phyloP scores from a whole-genome alignment of 2,113 vertebrate genomes.

The Chaetops frenatus region DNA sequence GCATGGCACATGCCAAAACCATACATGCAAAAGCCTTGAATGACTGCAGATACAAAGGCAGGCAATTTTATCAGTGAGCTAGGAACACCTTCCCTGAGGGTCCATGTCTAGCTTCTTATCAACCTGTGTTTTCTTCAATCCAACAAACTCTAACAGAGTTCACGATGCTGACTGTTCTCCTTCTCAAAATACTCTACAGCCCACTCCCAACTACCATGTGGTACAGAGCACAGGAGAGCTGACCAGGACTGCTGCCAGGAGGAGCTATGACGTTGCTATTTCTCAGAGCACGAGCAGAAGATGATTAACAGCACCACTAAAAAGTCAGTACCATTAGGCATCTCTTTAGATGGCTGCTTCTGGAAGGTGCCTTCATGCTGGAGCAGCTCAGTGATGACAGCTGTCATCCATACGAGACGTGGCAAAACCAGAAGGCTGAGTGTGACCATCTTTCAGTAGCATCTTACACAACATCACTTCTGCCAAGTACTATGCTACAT shows the following conservation, averaged over 20 bases:
- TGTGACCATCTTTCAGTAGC: background rate
- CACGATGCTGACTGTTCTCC: background rate
- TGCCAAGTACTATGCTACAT: background rate
- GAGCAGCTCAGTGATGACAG: background rate
- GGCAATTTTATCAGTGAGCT: background rate
- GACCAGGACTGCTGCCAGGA: background rate
- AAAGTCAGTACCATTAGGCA: background rate
- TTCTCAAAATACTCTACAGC: background rate
- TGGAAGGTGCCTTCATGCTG: background rate
- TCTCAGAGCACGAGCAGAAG: background rate
- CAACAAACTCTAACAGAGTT: background rate
- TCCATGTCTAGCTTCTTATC: background rate
- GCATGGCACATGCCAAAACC: background rate
- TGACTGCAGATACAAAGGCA: background rate
- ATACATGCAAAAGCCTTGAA: background rate
- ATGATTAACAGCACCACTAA: background rate
- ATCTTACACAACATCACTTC: background rate
- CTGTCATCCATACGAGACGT: fast-evolving
- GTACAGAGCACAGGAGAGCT: background rate
- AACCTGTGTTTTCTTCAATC: background rate
- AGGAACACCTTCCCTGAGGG: background rate
- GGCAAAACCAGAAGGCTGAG: background rate
- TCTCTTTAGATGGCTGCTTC: background rate
- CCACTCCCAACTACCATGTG: background rate
- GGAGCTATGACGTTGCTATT: background rate